A percentile compares a stretch with the other conserved stretches of the same genome.
phyloP scores from a whole-genome alignment of 2,888 invertebrate species.

The Microctonus hyperodae region DNA sequence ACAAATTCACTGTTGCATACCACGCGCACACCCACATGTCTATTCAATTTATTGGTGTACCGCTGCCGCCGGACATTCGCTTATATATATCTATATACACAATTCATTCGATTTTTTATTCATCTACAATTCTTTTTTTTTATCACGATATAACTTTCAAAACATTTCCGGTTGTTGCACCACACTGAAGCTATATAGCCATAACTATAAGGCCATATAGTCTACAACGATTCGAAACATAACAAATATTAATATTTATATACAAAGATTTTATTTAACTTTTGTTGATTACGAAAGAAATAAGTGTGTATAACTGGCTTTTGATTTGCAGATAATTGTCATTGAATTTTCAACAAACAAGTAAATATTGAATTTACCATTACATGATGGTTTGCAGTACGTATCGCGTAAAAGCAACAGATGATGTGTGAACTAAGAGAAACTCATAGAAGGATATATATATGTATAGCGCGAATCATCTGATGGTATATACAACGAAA shows the following conservation, averaged over 20 bases:
- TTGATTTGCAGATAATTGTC: conserved; percentile 16
- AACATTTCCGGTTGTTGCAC: background rate
- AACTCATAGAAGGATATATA: conserved; percentile 17
- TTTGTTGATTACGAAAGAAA: background rate
- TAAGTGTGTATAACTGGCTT: conserved; percentile 6
- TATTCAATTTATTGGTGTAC: conserved; percentile 29
- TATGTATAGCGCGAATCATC: conserved; percentile 11
- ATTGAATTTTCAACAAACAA: conserved; percentile 7
- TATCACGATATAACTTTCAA: background rate
- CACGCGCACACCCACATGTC: conserved; percentile 38
- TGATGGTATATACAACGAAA: conserved; percentile 27
- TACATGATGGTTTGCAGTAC: conserved; percentile 14
- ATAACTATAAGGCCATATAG: background rate
- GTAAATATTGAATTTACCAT: conserved; percentile 26
- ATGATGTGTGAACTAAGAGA: conserved; percentile 1
- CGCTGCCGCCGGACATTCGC: conserved; percentile 17
- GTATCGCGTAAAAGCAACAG: background rate
- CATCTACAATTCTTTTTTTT: conserved; percentile 7
- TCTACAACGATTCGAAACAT: background rate
- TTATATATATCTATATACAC: conserved; percentile 28
- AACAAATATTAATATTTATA: conserved; percentile 11
- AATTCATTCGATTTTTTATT: conserved; percentile 25
- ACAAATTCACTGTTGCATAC: conserved; percentile 60
- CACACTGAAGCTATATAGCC: background rate
- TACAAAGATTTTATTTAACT: background rate